A percentile compares a stretch with the other conserved stretches of the same genome.
Conservation (phyloP, 2,113 vertebrate genomes). For the Cryptomyrus ogoouensis region DNA sequence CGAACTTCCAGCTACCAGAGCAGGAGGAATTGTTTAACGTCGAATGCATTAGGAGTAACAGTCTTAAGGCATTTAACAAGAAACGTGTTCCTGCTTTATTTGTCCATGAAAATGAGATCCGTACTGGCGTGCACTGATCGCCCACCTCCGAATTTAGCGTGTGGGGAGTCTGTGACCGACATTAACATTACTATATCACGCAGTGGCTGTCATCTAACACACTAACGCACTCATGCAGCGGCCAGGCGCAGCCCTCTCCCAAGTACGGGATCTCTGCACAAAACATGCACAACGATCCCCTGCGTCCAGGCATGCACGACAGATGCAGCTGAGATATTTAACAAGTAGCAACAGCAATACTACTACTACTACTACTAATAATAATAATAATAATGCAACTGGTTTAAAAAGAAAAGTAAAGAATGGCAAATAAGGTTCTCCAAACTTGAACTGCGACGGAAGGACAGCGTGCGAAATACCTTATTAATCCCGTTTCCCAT, state of each 20-base stretch:
- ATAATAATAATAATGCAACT: background rate
- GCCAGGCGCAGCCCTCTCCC: background rate
- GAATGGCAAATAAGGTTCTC: background rate
- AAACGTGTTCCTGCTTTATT: background rate
- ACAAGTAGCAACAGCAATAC: background rate
- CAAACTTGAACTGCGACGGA: constrained; percentile 3
- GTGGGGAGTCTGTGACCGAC: constrained; percentile 7
- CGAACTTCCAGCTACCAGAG: background rate
- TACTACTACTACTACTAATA: background rate
- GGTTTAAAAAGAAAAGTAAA: background rate
- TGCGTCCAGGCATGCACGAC: background rate
- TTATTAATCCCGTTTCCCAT: constrained; percentile 30
- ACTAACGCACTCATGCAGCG: background rate
- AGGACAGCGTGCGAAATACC: constrained; percentile 6
- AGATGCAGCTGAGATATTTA: background rate
- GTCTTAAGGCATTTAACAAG: background rate
- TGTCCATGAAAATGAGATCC: background rate
- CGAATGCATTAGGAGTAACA: background rate
- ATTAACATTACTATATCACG: background rate
- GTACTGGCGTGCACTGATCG: background rate
- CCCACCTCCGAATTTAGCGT: background rate
- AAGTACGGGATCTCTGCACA: background rate
- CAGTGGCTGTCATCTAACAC: background rate
- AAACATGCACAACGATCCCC: background rate
- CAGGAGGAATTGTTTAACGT: background rate